These are phyloP conservation scores for Lycocerus yunnanus DNA, from an alignment of 2,888 invertebrate species.

Conservation along the genomic window DNA sequence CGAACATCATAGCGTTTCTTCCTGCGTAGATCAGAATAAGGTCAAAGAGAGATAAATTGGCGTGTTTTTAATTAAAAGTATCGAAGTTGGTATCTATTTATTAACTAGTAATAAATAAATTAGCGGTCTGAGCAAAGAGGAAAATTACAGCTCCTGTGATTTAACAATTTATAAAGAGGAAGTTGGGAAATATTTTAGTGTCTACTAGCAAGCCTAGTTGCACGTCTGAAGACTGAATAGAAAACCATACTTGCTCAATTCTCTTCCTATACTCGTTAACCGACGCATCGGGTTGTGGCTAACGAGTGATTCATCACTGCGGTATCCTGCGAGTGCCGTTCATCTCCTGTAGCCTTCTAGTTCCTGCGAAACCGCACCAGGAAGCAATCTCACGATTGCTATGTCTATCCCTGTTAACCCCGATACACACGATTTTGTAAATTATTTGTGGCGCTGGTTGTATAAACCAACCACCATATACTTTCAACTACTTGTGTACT, in stretches of 20 bases:
- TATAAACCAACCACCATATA: conserved; percentile 23
- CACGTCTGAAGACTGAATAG: conserved; percentile 21
- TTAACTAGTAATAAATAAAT: neutral
- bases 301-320: conserved; percentile 49
- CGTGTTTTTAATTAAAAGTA: no score
- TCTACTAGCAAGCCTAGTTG: conserved; percentile 22
- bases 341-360: conserved; percentile 29
- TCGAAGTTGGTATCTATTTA: neutral
- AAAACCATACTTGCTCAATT: conserved; percentile 16
- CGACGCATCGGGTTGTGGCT: conserved; percentile 45
- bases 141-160: neutral
- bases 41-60: no score
- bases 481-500: conserved; percentile 17
- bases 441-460: conserved; percentile 35
- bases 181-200: conserved; percentile 27
- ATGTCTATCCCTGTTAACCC: conserved; percentile 34
- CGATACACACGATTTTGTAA: conserved; percentile 33
- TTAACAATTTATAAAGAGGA: conserved; percentile 13
- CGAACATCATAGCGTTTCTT: no score
- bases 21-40: no score
- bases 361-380: conserved; percentile 32
- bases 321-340: conserved; percentile 34
- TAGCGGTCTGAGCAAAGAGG: neutral
- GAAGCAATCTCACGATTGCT: conserved; percentile 38
- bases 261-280: conserved; percentile 41